Evolutionary conservation across 2,113 vertebrate genomes (phyloP), one percentile per base, ranked within the genome.

Genomic region (Xenotilapia leptura): DNA sequence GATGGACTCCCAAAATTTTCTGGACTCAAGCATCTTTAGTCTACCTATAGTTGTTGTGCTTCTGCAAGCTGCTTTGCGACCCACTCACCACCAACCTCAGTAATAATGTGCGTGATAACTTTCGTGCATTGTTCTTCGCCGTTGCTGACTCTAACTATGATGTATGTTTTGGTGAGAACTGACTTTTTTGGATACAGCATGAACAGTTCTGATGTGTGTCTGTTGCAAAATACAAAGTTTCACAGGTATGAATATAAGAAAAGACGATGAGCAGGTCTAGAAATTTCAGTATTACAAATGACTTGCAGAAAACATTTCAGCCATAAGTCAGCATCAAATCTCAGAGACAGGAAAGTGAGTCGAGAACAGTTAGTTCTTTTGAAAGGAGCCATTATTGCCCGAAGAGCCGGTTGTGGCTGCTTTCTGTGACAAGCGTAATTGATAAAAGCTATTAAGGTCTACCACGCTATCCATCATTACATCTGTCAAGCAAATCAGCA

Each of bases 401-500:
- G 79, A 86, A 89, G 45, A 55, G 54, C 77, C 68, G 56, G 33
- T 83, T 91, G 89, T 45, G 80, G 80, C 84, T 65, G 45, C 60
- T 9, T 84, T 65, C 56, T 11, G 83, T 81, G 84, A 86, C 89
- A 79, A 55, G 84, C 54, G 40, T 89, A 91, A 92, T 90, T 93
- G 89, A 88, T 85, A 83, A 92, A 81, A 83, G 80, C 92, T 38
- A 88, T 89, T 90, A 87, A 40, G 80, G 38, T 31, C 81, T 14
- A 79, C 83, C 89, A 31, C 62, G 31, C 84, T 3, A 80, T 90
- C 89, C 88, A 80, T 91, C 89, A 88, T 79, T 38, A 38, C 5
- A 84, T 92, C 81, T 79, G 91, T 86, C 89, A 80, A 15, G 80
- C 82, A 88, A 86, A 82, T 93, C 84, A 83, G 73, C 85, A 6